These are phyloP conservation scores for Dipus sagitta DNA, from an alignment of 2,797 vertebrate species.

Conservation along the genomic window DNA sequence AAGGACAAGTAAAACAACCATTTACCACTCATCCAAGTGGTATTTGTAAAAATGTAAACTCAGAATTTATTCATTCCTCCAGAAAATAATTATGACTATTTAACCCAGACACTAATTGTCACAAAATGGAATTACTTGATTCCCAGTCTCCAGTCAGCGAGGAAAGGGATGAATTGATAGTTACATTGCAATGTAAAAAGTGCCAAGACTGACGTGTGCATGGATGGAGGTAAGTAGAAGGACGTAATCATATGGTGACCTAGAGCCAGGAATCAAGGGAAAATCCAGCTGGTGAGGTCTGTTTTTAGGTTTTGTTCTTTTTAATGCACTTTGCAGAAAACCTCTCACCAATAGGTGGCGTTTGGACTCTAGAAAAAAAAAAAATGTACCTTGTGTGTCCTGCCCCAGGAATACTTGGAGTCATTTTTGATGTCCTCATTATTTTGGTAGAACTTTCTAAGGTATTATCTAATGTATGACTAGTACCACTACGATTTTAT, in stretches of 20 bases:
- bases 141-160: not conserved
- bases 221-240: not conserved
- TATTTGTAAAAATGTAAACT: constrained; percentile 4
- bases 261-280: not conserved
- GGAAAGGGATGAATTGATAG: not conserved
- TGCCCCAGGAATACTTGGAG: constrained; percentile 77
- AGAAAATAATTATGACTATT: not conserved
- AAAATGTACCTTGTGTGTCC: not conserved
- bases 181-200: not conserved
- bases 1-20: not conserved
- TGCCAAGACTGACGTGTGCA: not conserved
- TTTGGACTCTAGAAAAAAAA: constrained; percentile 74
- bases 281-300: not conserved
- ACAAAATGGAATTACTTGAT: not conserved
- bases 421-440: constrained; percentile 86
- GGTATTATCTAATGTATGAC: constrained; percentile 88
- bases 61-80: not conserved
- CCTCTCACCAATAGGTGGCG: constrained; percentile 79
- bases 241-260: not conserved
- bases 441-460: constrained; percentile 88
- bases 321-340: constrained; percentile 28
- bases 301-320: not conserved
- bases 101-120: not conserved
- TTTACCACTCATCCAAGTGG: not conserved
- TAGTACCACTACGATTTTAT: constrained; percentile 84